A percentile compares a stretch with the other conserved stretches of the same genome.
Conservation (phyloP, 2,797 vertebrate species). For the Coranthus polyacanthus region DNA sequence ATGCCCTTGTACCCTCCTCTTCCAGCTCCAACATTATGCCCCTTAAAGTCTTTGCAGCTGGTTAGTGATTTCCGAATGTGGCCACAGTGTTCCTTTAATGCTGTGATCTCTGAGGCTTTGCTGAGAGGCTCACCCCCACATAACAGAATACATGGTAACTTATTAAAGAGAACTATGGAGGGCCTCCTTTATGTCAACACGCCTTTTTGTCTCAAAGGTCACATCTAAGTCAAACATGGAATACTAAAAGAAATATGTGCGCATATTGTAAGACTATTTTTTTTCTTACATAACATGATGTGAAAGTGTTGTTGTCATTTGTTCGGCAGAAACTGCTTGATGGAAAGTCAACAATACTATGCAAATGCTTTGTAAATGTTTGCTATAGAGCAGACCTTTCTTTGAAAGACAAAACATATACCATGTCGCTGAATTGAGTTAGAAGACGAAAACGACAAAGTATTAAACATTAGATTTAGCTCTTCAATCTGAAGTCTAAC, state of each 20-base stretch:
- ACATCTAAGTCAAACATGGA: constrained; percentile 74
- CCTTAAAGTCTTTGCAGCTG: constrained; percentile 58
- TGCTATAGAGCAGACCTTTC: background rate
- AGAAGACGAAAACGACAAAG: background rate
- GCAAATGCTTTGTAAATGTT: constrained; percentile 49
- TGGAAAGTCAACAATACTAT: constrained; percentile 46
- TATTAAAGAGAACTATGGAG: constrained; percentile 79
- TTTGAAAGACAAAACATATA: background rate
- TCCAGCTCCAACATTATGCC: constrained; percentile 55
- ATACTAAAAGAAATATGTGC: constrained; percentile 57
- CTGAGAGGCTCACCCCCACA: constrained; percentile 56
- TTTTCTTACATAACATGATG: constrained; percentile 1
- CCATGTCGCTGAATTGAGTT: background rate
- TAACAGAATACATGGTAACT: constrained; percentile 78
- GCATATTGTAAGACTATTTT: constrained; percentile 12
- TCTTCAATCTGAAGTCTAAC: background rate
- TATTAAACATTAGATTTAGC: background rate
- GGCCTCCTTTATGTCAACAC: constrained; percentile 77
- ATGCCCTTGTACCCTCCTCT: constrained; percentile 70
- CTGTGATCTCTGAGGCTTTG: constrained; percentile 70
- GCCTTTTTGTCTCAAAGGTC: constrained; percentile 80
- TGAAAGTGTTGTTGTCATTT: constrained; percentile 46
- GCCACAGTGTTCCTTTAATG: constrained; percentile 46
- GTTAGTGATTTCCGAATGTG: constrained; percentile 79
- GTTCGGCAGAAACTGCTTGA: constrained; percentile 35